Evolutionary conservation across 1,140 invertebrate genomes (phyloP), one percentile per base, ranked within the genome.

Genomic region (Drosophila pseudoobscura): DNA sequence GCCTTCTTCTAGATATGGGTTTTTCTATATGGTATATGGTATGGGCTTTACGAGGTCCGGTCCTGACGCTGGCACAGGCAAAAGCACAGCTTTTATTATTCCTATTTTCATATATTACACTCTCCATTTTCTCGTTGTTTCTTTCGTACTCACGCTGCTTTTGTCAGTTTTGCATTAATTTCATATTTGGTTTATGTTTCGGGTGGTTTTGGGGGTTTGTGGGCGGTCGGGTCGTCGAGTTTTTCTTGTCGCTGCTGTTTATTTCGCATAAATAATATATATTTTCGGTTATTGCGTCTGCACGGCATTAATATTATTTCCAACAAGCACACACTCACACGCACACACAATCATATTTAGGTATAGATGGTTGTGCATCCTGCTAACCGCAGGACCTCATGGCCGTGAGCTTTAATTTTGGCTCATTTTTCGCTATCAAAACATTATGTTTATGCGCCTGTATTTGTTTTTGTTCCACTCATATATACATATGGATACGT

Each of bases 141-240:
- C 44, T 49, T 63, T 55, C 62, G 41, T 51, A 49, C 22, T 29
- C 50, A 53, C 41, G 69, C 75, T 83, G 83, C 83, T 79, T 78
- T 83, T 88, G 83, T 88, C 83, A 83, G 83, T 88, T 88, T 88
- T 88, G 83, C 83, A 88, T 88, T 88, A 88, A 88, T 88, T 88
- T 89, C 80, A 85, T 85, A 84, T 84, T 84, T 84, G 70, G 66
- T 79, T 58, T 63, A 66, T 70, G 73, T 13, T 39, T 39, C 11
- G 31, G 31, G 29, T 2, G 7, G 61, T 35, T 46, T 17, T 63
- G 39, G 64, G 64, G 29, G 29, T 8, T 31, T 31, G 8, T 31
- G 29, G 35, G 35, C 11, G 35, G 11, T 13, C 3, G 35, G 35
- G 35, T 39, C 47, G 57, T 69, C 69, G 66, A 63, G 74, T 71